A percentile compares a stretch with the other conserved stretches of the same genome.
These are phyloP conservation scores for Neolamprologus toae DNA, from an alignment of 2,113 vertebrate species.

Conservation along the genomic window DNA sequence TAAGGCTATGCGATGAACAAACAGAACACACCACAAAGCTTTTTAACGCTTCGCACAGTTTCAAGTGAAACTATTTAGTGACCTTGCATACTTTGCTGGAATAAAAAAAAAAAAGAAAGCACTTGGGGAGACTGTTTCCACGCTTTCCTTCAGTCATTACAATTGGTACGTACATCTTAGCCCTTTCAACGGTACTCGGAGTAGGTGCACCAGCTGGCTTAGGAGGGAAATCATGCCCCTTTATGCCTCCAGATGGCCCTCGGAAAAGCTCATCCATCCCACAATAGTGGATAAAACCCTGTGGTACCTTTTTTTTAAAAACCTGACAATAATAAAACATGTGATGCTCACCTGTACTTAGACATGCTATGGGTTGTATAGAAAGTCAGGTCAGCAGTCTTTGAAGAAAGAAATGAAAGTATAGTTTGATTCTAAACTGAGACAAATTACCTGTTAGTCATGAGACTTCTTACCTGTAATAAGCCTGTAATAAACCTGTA, in stretches of 20 bases:
- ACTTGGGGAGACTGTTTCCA: neutral
- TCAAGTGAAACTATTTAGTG: neutral
- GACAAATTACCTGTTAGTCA: neutral
- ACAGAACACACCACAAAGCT: neutral
- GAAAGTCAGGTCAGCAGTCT: neutral
- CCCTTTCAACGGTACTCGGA: neutral
- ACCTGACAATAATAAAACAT: neutral
- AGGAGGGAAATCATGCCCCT: constrained; percentile 25
- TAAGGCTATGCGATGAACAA: neutral
- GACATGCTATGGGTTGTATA: neutral
- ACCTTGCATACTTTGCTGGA: neutral
- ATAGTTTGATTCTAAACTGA: neutral
- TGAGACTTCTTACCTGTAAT: neutral
- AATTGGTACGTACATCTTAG: neutral
- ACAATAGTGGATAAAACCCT: neutral
- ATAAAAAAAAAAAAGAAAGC: neutral
- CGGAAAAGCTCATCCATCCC: neutral
- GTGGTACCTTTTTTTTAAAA: neutral
- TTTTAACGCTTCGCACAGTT: neutral
- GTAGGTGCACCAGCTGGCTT: constrained; percentile 46
- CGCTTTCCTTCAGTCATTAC: neutral
- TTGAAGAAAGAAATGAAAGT: neutral
- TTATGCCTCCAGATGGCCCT: constrained; percentile 37
- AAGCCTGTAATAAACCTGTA: neutral
- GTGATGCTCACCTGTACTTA: neutral